Evolutionary conservation across 2,888 invertebrate species (phyloP), one percentile per base, ranked within the genome.

Genomic region (Ischnura elegans): DNA sequence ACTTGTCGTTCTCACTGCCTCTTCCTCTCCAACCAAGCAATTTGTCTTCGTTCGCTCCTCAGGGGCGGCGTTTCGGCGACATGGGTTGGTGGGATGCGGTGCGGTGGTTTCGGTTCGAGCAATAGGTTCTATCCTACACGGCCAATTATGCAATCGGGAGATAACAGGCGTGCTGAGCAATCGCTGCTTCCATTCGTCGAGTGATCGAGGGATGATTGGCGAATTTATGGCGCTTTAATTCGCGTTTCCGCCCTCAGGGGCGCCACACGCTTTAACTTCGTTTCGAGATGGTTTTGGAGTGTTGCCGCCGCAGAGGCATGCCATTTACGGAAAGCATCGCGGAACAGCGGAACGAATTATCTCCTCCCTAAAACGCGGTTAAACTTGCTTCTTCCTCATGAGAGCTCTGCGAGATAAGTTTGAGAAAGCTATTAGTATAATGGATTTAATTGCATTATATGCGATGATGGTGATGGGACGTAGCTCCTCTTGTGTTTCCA

Each of bases 201-300:
- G 61, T 25, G 2, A 21, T 61, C 61, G 61, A 36, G 76, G 13
- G 76, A 76, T 76, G 76, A 76, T 36, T 76, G 36, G 29, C 36
- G 76, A n/a, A 76, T 76, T 36, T 36, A 36, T 76, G 5, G 13
- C 10, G 36, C 29, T 36, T 76, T 29, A 36, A 76, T 76, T 76
- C 6, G 29, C 36, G 66, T 76, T 36, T 25, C 66, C 10, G 36
- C 76, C 29, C 76, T 36, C 76, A 13, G 29, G 13, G 36, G 76
- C 29, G 13, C 25, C n/a, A 76, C 13, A 76, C 36, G 76, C 76
- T 36, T 76, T 76, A 76, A 76, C 36, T 29, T 76, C 36, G 76
- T 76, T 76, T 36, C 36, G 76, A 13, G 36, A 36, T 25, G 61
- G 76, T 76, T 76, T 76, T 76, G 76, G 76, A 76, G 76, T 76